phyloP scores from a whole-genome alignment of 2,888 invertebrate genomes.

The Epiblema foenella region DNA sequence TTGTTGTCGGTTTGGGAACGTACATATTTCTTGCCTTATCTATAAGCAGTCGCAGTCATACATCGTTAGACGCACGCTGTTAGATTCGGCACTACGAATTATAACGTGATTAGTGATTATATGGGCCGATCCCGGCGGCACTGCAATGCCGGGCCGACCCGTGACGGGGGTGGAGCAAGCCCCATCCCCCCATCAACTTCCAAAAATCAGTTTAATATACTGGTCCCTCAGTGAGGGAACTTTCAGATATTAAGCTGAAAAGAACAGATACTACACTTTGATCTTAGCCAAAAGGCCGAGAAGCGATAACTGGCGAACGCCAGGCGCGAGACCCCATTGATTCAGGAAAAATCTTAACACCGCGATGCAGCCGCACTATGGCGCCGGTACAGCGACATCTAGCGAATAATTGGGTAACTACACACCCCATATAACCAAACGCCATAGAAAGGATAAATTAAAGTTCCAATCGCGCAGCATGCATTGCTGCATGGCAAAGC shows the following conservation, averaged over 20 bases:
- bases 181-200: slow-evolving; percentile 13
- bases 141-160: slow-evolving; percentile 35
- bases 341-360: slow-evolving; percentile 17
- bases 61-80: no score
- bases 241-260: slow-evolving; percentile 29
- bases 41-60: no score
- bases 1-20: no score
- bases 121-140: slow-evolving; percentile 32
- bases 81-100: no score
- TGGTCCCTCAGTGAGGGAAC: slow-evolving; percentile 29
- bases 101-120: no score
- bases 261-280: slow-evolving; percentile 28
- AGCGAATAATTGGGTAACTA: slow-evolving; percentile 1
- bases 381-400: slow-evolving; percentile 23
- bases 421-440: not conserved
- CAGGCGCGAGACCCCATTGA: not conserved
- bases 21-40: no score
- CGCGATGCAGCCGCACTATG: slow-evolving; percentile 10
- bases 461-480: not conserved
- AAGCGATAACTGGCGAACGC: not conserved
- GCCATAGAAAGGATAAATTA: not conserved
- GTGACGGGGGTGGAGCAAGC: slow-evolving; percentile 31
- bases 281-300: slow-evolving; percentile 31
- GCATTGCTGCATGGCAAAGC: not conserved
- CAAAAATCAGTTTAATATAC: slow-evolving; percentile 34